Conservation (phyloP, 2,888 invertebrate genomes). For the Hypomecis atomaria region DNA sequence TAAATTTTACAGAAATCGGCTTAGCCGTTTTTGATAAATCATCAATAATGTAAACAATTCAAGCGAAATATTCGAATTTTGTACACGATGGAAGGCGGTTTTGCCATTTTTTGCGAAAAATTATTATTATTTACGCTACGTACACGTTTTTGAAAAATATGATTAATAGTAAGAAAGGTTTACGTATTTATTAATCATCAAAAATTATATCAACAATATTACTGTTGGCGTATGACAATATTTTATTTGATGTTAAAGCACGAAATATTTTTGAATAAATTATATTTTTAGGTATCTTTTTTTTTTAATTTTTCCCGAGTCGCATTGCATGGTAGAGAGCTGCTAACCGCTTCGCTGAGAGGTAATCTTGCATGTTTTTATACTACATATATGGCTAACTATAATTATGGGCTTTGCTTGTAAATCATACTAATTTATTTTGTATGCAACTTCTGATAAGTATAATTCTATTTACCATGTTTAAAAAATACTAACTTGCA, state of each 20-base stretch:
- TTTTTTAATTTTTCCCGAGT: constrained; percentile 56
- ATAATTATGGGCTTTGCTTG: constrained; percentile 16
- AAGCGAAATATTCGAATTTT: too few relatives aligned
- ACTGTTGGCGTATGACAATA: constrained; percentile 36
- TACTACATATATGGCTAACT: constrained; percentile 16
- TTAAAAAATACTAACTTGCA: too few relatives aligned
- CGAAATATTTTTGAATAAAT: constrained; percentile 43
- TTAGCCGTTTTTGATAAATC: too few relatives aligned
- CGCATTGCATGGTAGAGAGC: constrained; percentile 49
- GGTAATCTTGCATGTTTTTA: constrained; percentile 29
- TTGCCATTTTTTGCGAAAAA: too few relatives aligned
- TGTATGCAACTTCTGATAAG: neutral
- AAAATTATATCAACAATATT: neutral
- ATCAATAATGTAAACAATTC: too few relatives aligned
- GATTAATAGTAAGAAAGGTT: neutral
- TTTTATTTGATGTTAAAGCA: constrained; percentile 43
- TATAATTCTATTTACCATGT: neutral
- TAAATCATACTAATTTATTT: neutral
- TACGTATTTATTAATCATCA: too few relatives aligned
- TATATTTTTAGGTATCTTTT: constrained; percentile 61
- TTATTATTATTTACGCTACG: neutral
- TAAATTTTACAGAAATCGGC: too few relatives aligned
- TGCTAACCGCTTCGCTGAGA: constrained; percentile 48
- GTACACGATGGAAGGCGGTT: too few relatives aligned
- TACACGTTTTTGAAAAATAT: neutral